Percentiles rank a stretch among this genome's conserved stretches.
phyloP scores from a whole-genome alignment of 2,797 vertebrate genomes.

The Thripadectes ignobilis region DNA sequence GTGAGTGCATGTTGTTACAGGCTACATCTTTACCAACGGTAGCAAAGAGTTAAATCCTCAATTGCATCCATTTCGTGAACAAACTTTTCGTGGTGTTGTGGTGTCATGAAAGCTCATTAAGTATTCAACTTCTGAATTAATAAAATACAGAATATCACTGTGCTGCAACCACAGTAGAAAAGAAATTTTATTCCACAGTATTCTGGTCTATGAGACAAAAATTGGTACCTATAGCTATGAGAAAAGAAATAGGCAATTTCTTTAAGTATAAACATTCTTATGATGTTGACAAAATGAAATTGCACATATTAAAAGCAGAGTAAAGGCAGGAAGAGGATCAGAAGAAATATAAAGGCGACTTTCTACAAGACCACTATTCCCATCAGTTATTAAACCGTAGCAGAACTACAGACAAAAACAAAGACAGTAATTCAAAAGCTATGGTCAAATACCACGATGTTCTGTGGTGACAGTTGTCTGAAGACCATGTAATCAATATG shows the following conservation, averaged over 20 bases:
- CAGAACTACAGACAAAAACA: neutral
- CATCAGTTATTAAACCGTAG: slow-evolving; percentile 1
- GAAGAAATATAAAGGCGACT: neutral
- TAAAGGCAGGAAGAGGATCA: neutral
- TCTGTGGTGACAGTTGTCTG: neutral
- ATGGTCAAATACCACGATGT: neutral
- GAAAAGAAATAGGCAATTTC: slow-evolving; percentile 3
- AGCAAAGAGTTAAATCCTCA: neutral
- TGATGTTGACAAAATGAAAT: neutral
- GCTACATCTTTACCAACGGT: neutral
- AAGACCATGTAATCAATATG: neutral
- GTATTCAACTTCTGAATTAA: neutral
- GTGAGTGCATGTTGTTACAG: neutral
- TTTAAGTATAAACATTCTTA: neutral
- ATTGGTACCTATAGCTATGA: neutral
- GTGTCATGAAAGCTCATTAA: neutral
- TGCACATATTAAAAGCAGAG: neutral
- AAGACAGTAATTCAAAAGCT: neutral
- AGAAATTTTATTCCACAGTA: neutral
- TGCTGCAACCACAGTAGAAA: neutral
- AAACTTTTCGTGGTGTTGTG: neutral
- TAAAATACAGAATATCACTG: neutral
- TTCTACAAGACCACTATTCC: neutral
- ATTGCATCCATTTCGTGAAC: rapidly evolving
- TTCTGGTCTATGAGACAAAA: neutral